phyloP scores from a whole-genome alignment of 2,797 vertebrate genomes.

The Hoplostethus mediterraneus region DNA sequence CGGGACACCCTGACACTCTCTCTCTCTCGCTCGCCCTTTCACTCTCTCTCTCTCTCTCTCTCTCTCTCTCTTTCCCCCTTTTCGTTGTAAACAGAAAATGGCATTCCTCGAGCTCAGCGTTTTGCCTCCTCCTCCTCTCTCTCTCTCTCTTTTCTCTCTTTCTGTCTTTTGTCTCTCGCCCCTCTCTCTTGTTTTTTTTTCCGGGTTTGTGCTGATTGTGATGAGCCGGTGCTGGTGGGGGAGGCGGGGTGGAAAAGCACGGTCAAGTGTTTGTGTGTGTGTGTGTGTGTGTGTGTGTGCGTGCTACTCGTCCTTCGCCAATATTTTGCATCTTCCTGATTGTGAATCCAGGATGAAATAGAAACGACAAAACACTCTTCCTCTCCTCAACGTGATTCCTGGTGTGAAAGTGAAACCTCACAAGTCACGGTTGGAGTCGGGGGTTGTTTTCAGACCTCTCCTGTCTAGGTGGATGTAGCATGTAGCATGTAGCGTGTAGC shows the following conservation, averaged over 20 bases:
- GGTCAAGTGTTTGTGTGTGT: slow-evolving; percentile 7
- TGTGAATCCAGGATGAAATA: too few species aligned
- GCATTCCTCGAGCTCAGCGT: slow-evolving; percentile 78
- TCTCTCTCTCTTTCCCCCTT: slow-evolving; percentile 57
- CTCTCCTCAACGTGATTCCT: too few species aligned
- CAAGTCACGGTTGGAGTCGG: too few species aligned
- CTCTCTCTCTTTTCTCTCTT: slow-evolving; percentile 42
- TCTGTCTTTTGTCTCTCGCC: slow-evolving; percentile 63
- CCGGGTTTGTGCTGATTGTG: slow-evolving; percentile 66
- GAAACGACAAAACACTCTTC: too few species aligned
- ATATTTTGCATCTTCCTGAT: too few species aligned
- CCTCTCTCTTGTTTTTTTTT: slow-evolving; percentile 30
- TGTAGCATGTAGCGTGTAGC: too few species aligned
- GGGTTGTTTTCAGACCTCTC: too few species aligned
- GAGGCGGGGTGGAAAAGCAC: slow-evolving; percentile 9
- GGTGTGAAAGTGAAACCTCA: too few species aligned
- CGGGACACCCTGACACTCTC: slow-evolving; percentile 65
- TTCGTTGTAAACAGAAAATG: slow-evolving; percentile 75
- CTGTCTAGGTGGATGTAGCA: too few species aligned
- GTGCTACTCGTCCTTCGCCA: not conserved
- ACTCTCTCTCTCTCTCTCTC: slow-evolving; percentile 23
- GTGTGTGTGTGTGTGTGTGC: slow-evolving; percentile 17
- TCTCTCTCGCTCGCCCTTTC: not conserved
- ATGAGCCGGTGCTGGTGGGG: slow-evolving; percentile 41
- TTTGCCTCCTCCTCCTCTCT: slow-evolving; percentile 42